phyloP scores from a whole-genome alignment of 2,113 vertebrate species.

The Gymnocephalus cernua region DNA sequence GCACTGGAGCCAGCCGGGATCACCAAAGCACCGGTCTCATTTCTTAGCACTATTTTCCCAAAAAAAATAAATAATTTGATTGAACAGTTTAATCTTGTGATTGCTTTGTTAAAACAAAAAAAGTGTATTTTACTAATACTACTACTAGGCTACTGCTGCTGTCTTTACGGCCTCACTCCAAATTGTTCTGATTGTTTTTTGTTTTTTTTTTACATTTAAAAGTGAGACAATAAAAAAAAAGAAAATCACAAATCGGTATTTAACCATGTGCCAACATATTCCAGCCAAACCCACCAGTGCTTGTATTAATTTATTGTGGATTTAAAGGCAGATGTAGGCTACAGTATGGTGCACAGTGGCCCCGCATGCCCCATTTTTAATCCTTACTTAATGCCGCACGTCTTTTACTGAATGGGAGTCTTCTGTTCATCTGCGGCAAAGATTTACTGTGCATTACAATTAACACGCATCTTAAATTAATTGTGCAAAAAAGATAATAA shows the following conservation, averaged over 20 bases:
- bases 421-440: conserved; percentile 52
- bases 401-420: conserved; percentile 59
- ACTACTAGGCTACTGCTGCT: too few relatives aligned
- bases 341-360: conserved; percentile 60
- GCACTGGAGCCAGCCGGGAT: conserved; percentile 31
- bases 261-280: conserved; percentile 21
- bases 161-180: neutral
- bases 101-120: neutral
- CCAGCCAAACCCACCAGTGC: conserved; percentile 18
- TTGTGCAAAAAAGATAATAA: conserved; percentile 17
- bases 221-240: neutral
- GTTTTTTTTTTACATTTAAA: neutral
- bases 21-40: conserved; percentile 23
- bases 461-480: conserved; percentile 60
- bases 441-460: conserved; percentile 70
- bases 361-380: conserved; percentile 64
- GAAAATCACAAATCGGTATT: conserved; percentile 12
- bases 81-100: neutral
- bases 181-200: neutral
- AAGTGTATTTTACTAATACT: too few relatives aligned
- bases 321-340: conserved; percentile 74
- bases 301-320: conserved; percentile 59
- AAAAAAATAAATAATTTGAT: neutral
- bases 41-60: neutral
- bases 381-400: conserved; percentile 76